phyloP scores from a whole-genome alignment of 2,113 vertebrate genomes.

The Vombatus ursinus region DNA sequence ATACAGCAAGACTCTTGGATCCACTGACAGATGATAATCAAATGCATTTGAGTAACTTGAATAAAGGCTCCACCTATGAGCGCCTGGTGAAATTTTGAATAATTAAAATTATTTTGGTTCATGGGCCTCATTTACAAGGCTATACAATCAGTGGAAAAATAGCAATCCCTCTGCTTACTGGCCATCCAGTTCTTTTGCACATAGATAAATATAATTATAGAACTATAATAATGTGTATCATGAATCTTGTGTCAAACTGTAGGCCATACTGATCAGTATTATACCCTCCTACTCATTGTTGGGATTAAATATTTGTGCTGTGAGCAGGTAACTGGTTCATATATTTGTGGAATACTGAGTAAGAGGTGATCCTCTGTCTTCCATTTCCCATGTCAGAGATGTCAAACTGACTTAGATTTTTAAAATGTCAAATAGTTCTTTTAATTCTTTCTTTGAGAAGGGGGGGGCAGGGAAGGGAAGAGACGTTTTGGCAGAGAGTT shows the following conservation, averaged over 20 bases:
- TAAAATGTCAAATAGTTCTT: background rate
- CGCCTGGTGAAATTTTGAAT: background rate
- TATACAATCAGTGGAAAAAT: background rate
- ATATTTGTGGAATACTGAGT: background rate
- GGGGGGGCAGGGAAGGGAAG: background rate
- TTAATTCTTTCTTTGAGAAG: background rate
- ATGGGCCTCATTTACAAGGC: background rate
- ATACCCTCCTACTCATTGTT: background rate
- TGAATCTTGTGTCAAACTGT: background rate
- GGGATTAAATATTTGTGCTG: slow-evolving; percentile 36
- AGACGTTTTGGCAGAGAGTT: background rate
- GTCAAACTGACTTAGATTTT: background rate
- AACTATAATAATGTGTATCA: background rate
- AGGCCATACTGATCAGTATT: slow-evolving; percentile 3
- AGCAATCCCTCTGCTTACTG: background rate
- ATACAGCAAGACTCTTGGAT: background rate
- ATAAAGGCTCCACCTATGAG: background rate
- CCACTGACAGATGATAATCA: background rate
- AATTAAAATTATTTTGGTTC: background rate
- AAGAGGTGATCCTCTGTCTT: slow-evolving; percentile 14
- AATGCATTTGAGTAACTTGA: background rate
- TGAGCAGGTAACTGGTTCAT: background rate
- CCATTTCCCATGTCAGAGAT: slow-evolving; percentile 3
- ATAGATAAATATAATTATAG: background rate
- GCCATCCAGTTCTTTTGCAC: background rate